Evolutionary conservation across 1,140 invertebrate species (phyloP).

Genomic region (Caerostris extrusa): DNA sequence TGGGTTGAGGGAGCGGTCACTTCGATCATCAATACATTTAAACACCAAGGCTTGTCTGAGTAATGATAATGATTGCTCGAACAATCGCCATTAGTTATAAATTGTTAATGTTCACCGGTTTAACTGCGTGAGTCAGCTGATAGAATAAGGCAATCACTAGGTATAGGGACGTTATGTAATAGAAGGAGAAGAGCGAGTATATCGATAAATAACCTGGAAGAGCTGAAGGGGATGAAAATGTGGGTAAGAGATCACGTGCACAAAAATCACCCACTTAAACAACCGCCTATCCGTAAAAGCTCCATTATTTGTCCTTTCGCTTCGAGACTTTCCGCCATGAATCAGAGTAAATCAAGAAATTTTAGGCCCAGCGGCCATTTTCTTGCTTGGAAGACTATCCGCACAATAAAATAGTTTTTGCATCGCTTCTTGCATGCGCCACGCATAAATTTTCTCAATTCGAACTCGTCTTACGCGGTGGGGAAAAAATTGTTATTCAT

Average conservation of each 20-base stretch:
- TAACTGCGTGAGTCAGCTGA: conserved; percentile 63
- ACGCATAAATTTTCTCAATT: conserved; percentile 67
- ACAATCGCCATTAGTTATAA: conserved; percentile 70
- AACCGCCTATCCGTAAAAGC: conserved; percentile 62
- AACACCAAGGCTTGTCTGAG: conserved; percentile 54
- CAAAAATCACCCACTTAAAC: conserved; percentile 66
- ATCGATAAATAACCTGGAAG: conserved; percentile 70
- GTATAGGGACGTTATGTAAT: conserved; percentile 42
- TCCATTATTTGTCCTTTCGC: conserved; percentile 69
- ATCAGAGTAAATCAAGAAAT: conserved; percentile 74
- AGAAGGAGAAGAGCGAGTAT: neutral
- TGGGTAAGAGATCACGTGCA: conserved; percentile 60
- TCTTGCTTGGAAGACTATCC: conserved; percentile 49
- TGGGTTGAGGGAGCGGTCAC: conserved; percentile 55
- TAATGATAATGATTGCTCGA: conserved; percentile 67
- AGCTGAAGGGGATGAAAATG: conserved; percentile 40
- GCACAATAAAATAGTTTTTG: conserved; percentile 69
- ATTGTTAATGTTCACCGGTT: conserved; percentile 66
- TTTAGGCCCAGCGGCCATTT: conserved; percentile 63
- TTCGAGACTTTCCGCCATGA: conserved; percentile 41
- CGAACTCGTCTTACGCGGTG: conserved; percentile 38
- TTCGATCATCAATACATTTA: conserved; percentile 70
- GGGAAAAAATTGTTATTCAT: conserved; percentile 54
- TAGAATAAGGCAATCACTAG: conserved; percentile 51
- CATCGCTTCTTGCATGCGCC: conserved; percentile 45